Conservation (phyloP, 2,888 invertebrate genomes). For the Glyphotaelius pellucidus region DNA sequence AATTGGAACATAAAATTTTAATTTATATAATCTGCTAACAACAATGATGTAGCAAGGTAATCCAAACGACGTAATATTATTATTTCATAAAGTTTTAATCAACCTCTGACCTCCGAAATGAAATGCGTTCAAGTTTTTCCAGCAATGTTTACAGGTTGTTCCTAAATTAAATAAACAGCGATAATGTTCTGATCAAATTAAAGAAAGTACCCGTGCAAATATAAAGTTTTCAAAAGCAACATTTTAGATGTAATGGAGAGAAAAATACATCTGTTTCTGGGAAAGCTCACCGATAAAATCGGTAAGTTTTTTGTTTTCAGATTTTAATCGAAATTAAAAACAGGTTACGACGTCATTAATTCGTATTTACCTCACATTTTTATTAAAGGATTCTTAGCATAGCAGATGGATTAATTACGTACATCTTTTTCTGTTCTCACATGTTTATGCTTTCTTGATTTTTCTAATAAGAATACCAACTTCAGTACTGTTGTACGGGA, state of each 20-base stretch:
- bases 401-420: background rate
- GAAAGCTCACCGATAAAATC: background rate
- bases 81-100: background rate
- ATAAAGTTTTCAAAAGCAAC: background rate
- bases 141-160: background rate
- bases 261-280: background rate
- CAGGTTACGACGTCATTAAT: background rate
- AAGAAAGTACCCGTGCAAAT: background rate
- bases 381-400: background rate
- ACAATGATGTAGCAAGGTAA: background rate
- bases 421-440: background rate
- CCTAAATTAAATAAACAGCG: background rate
- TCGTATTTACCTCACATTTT: background rate
- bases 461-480: background rate
- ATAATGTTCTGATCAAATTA: conserved; percentile 9
- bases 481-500: background rate
- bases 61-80: background rate
- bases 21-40: no score
- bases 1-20: no score
- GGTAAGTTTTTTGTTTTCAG: background rate
- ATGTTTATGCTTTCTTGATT: background rate
- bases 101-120: background rate
- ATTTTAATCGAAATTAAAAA: background rate
- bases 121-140: background rate
- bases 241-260: background rate